These are phyloP conservation scores for Gila robusta DNA, from an alignment of 2,797 vertebrate species.

Conservation along the genomic window DNA sequence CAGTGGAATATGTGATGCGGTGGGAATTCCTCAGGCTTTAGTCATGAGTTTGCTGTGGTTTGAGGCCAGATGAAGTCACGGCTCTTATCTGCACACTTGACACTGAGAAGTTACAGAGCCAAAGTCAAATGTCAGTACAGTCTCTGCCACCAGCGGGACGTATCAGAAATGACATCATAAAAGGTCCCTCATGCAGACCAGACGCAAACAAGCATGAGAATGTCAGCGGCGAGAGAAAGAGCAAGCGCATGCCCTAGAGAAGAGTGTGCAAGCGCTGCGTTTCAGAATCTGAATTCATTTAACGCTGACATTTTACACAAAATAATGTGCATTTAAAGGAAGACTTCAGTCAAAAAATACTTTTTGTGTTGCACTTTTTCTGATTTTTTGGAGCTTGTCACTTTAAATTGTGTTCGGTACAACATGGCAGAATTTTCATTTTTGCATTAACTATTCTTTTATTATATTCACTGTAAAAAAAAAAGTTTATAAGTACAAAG, in stretches of 20 bases:
- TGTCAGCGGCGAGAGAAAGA: constrained; percentile 37
- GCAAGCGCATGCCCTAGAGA: constrained; percentile 17
- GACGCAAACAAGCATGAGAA: constrained; percentile 48
- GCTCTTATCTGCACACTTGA: constrained; percentile 59
- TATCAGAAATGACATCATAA: constrained; percentile 61
- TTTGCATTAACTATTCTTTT: background rate
- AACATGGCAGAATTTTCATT: background rate
- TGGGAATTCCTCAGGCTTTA: constrained; percentile 31
- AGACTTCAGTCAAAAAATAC: background rate
- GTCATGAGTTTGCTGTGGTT: background rate
- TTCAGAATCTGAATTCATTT: background rate
- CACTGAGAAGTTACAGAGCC: constrained; percentile 62
- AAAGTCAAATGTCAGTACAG: constrained; percentile 60
- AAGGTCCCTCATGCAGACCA: constrained; percentile 42
- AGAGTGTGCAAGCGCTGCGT: background rate
- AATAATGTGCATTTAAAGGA: background rate
- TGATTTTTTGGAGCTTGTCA: background rate
- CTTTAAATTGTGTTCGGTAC: background rate
- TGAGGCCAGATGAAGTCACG: constrained; percentile 29
- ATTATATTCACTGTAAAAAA: background rate
- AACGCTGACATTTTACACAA: background rate
- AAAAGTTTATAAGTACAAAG: no score
- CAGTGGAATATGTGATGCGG: background rate
- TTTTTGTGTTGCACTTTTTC: background rate
- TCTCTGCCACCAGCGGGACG: constrained; percentile 27